Evolutionary conservation across 2,797 vertebrate genomes (phyloP), one percentile per base, ranked within the genome.

Genomic region (Erpetoichthys calabaricus): DNA sequence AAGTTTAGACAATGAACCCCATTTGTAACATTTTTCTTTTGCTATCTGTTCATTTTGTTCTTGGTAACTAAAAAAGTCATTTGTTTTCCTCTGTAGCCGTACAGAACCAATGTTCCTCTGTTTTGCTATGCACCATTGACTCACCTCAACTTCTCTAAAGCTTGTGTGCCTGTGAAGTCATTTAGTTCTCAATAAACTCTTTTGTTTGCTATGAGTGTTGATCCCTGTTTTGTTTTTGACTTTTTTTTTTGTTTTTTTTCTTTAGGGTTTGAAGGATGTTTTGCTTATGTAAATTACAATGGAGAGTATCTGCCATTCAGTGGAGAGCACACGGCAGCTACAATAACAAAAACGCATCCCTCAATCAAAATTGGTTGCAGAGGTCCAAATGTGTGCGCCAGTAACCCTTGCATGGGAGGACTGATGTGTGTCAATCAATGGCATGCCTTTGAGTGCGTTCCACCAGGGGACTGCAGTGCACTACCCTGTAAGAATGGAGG

Each of bases 401-500:
- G 91, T 73, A 81, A 70, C 60, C 94, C 94, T 0, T 99, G 96
- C 74, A 87, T 84, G 87, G 91, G 91, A 0, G 89, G 90, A 8
- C 68, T 97, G 43, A 85, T 99, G 85, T 99, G 96, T 52, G 76
- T 98, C 61, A 92, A 96, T 72, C 91, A 91, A 73, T 99, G 96
- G 96, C 87, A 89, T 3, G 84, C 89, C 1, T 96, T 91, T 75
- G 87, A 87, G 66, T 99, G 96, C 0, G 88, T 94, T 41, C 87
- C 84, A 0, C 91, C 92, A 0, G 95, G 95, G 0, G 91, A 91
- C 71, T 99, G 96, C 0, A 63, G 87, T 59, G 94, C 95, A 3
- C 76, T 63, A 54, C 94, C 96, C 1, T 99, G 96, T 72, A 91
- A 81, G 63, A 89, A 98, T 1, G 90, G 91, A 0, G 96, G 96